These are phyloP conservation scores for Drymodes brunneopygia DNA, from an alignment of 2,113 vertebrate genomes.

Conservation along the genomic window DNA sequence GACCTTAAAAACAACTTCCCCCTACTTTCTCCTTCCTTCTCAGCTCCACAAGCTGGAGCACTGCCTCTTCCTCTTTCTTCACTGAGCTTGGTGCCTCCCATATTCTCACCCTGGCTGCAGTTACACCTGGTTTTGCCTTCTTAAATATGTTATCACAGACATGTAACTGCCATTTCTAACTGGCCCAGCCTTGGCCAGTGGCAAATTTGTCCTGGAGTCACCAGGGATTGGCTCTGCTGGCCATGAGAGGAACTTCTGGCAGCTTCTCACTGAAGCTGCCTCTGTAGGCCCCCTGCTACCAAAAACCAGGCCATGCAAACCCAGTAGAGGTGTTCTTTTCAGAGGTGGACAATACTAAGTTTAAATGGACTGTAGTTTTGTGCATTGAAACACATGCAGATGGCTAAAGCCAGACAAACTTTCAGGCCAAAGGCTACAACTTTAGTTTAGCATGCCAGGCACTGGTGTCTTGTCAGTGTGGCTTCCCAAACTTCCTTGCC, in stretches of 20 bases:
- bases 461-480: background rate
- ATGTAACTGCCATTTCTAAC: background rate
- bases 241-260: background rate
- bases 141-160: background rate
- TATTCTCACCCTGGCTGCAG: background rate
- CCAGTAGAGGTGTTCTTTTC: background rate
- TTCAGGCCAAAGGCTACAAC: background rate
- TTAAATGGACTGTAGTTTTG: background rate
- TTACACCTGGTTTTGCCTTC: background rate
- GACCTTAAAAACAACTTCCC: background rate
- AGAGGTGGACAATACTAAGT: background rate
- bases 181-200: background rate
- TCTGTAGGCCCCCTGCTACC: accelerated
- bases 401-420: background rate
- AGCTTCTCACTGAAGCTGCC: background rate
- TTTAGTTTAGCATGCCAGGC: background rate
- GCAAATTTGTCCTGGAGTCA: background rate
- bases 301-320: background rate
- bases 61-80: background rate
- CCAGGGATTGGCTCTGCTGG: accelerated
- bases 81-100: background rate
- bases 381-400: background rate
- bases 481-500: background rate
- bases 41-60: background rate
- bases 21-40: background rate